phyloP scores from a whole-genome alignment of 2,888 invertebrate species.

The Drosophila peninsularis region DNA sequence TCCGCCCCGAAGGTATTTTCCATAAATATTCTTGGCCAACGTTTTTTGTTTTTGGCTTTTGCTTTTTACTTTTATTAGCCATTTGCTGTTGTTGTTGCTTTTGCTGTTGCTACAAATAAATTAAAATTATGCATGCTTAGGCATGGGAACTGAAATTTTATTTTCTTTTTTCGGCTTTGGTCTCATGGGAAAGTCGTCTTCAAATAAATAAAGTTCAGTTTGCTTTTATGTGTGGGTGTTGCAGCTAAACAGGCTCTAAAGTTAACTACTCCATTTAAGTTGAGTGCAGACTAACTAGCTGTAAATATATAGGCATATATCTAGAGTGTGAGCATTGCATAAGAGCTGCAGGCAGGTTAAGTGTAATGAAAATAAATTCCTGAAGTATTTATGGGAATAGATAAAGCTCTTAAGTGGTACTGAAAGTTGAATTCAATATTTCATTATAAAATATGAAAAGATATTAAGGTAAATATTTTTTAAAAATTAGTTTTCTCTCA shows the following conservation, averaged over 20 bases:
- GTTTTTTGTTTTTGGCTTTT: conserved; percentile 33
- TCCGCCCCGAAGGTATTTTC: conserved; percentile 84
- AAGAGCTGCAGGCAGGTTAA: not conserved
- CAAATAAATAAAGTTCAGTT: conserved; percentile 35
- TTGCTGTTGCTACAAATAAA: conserved; percentile 74
- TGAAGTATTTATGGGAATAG: not conserved
- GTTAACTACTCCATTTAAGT: not conserved
- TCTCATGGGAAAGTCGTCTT: conserved; percentile 45
- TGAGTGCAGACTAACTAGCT: conserved; percentile 9
- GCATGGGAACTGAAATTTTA: conserved; percentile 63
- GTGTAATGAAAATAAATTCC: not conserved
- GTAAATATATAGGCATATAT: conserved; percentile 7
- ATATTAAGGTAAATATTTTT: too few relatives aligned
- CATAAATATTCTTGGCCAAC: conserved; percentile 72
- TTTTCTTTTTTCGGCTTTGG: not conserved
- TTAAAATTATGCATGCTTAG: conserved; percentile 81
- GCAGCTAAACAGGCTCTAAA: conserved; percentile 29
- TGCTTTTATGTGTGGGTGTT: conserved; percentile 57
- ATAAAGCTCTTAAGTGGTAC: not conserved
- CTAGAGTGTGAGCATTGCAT: not conserved
- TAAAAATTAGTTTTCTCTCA: too few relatives aligned
- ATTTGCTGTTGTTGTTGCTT: conserved; percentile 39
- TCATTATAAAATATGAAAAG: too few relatives aligned
- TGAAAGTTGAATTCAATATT: too few relatives aligned
- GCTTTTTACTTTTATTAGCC: conserved; percentile 72